A percentile compares a stretch with the other conserved stretches of the same genome.
Evolutionary conservation across 2,888 invertebrate species (phyloP).

Genomic region (Microctonus brassicae): DNA sequence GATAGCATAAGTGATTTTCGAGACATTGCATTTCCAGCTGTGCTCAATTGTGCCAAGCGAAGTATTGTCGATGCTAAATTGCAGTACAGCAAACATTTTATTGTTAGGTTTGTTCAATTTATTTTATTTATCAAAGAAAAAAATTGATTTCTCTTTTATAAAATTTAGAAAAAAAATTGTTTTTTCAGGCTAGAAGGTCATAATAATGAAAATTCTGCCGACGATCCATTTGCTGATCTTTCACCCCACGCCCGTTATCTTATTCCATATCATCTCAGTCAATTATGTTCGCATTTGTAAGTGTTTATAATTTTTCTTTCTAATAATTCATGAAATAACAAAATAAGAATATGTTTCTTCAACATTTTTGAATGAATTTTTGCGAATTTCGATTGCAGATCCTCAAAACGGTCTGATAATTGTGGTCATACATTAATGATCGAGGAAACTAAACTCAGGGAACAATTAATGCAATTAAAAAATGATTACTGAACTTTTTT

Average conservation of each 20-base stretch:
- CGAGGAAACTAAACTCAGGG: conserved; percentile 38
- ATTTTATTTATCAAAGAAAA: background rate
- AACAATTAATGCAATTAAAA: conserved; percentile 36
- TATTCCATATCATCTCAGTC: conserved; percentile 56
- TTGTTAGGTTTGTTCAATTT: conserved; percentile 52
- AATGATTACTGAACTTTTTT: conserved; percentile 23
- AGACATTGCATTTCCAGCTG: conserved; percentile 52
- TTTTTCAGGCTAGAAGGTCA: conserved; percentile 54
- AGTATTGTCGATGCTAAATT: conserved; percentile 42
- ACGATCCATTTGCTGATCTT: conserved; percentile 58
- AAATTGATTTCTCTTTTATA: background rate
- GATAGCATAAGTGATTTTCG: conserved; percentile 55
- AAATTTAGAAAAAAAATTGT: conserved; percentile 13
- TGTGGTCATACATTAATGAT: conserved; percentile 22
- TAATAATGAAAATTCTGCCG: conserved; percentile 40
- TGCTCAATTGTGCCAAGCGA: conserved; percentile 54
- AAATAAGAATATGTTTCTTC: background rate
- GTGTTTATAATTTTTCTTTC: conserved; percentile 37
- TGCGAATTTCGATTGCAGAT: conserved; percentile 33
- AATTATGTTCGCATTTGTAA: conserved; percentile 56
- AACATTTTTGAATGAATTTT: background rate
- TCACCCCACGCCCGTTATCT: conserved; percentile 55
- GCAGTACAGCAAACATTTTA: conserved; percentile 55
- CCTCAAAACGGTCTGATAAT: conserved; percentile 36
- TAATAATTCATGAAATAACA: background rate